A percentile compares a stretch with the other conserved stretches of the same genome.
Conservation (phyloP, 92 coral and sea anemone species). For the Muricea muricata region DNA sequence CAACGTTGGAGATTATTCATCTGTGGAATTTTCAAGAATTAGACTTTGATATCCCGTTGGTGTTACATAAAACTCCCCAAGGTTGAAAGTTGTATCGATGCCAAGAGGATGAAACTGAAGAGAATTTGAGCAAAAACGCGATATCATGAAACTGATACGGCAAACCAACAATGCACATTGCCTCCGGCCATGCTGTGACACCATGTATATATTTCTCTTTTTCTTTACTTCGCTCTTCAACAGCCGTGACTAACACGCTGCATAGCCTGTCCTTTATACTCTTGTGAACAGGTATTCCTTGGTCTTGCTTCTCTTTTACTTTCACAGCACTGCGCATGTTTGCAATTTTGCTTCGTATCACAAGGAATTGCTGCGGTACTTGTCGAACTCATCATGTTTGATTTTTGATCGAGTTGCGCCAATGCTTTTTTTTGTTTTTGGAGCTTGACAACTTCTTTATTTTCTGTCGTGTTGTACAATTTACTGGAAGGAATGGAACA, state of each 20-base stretch:
- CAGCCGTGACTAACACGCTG: conserved; percentile 62
- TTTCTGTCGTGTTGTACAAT: conserved; percentile 40
- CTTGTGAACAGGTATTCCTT: conserved; percentile 53
- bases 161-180: conserved; percentile 67
- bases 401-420: conserved; percentile 44
- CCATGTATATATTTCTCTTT: conserved; percentile 57
- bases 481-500: conserved; percentile 51
- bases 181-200: conserved; percentile 66
- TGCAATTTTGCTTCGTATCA: conserved; percentile 55
- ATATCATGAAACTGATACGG: conserved; percentile 67
- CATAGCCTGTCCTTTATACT: conserved; percentile 55
- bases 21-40: conserved; percentile 46
- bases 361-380: conserved; percentile 53
- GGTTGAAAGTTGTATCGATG: conserved; percentile 71
- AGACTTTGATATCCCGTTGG: conserved; percentile 68
- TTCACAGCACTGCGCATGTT: conserved; percentile 48
- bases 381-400: conserved; percentile 52
- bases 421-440: conserved; percentile 62
- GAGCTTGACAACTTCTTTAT: conserved; percentile 36
- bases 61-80: conserved; percentile 64
- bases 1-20: conserved; percentile 49
- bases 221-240: conserved; percentile 37
- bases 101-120: conserved; percentile 18
- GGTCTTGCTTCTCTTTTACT: conserved; percentile 48
- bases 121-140: conserved; percentile 56